Evolutionary conservation across 2,888 invertebrate species (phyloP), one percentile per base, ranked within the genome.

Genomic region (Andrena hattorfiana): DNA sequence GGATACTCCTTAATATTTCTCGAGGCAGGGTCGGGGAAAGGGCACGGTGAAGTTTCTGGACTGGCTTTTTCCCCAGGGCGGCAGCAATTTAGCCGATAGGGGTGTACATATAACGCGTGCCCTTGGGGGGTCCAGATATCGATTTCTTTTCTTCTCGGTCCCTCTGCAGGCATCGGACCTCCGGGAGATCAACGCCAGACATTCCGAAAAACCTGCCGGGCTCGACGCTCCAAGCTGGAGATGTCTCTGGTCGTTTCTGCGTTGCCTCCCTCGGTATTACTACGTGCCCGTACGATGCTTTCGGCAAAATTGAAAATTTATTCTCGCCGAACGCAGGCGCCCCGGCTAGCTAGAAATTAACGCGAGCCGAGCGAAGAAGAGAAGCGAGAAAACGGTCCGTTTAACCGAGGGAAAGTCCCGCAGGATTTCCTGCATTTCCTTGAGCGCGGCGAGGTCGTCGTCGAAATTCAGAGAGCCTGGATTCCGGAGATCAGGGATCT

Each of bases 41-140:
- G 64, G 62, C 59, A 77, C 69, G 60, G 59, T 16, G 75, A 74
- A 77, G 78, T 81, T 77, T 81, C 81, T 66, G 73, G 59, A 60
- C 42, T 42, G 63, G 86, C 66, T 70, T 71, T 78, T 78, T 82
- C 69, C 81, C 71, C 85, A 75, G 63, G 63, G 60, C 79, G 76
- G 70, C 64, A 72, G 88, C 89, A 89, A 84, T 89, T 86, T 84
- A 84, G 79, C 73, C 81, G 78, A 82, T 81, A 87, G 83, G 78
- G 69, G 81, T 81, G 86, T 87, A 85, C 71, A 78, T 87, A 87
- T 87, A 87, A 87, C 85, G 82, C 77, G 89, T 89, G 87, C 90
- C 87, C 89, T 88, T 86, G 85, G 90, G 90, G 91, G 89, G 87
- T 91, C 88, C 85, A 84, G 85, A 90, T 91, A 91, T 92, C 90